Percentiles rank a stretch among this genome's conserved stretches.
phyloP scores from a whole-genome alignment of 2,888 invertebrate genomes.

The Habroteleia sp. region DNA sequence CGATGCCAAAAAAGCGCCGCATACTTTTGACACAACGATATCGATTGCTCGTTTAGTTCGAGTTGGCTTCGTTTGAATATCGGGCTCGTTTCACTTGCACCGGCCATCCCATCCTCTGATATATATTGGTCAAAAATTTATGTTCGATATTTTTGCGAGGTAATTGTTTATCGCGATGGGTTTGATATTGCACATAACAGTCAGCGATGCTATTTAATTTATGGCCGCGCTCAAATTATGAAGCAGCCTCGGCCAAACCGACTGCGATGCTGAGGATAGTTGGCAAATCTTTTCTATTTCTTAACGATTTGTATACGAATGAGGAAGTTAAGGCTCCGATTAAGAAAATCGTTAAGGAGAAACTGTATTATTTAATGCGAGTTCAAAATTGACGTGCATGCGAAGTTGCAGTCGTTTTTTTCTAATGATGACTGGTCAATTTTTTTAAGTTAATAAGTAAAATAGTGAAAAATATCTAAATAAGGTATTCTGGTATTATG shows the following conservation, averaged over 20 bases:
- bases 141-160: neutral
- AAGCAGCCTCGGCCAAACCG: neutral
- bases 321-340: no score
- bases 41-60: neutral
- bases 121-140: neutral
- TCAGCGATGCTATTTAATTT: neutral
- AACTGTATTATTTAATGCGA: no score
- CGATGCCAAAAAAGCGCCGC: slow-evolving; percentile 18
- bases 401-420: no score
- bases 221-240: neutral
- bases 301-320: no score
- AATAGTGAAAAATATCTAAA: no score
- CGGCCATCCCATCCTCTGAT: neutral
- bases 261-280: no score
- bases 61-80: slow-evolving; percentile 1
- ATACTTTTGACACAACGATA: neutral
- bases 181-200: slow-evolving; percentile 14
- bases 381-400: no score
- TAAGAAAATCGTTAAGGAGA: no score
- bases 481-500: no score
- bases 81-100: neutral
- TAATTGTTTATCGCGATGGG: slow-evolving; percentile 12
- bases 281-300: no score
- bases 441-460: no score
- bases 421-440: no score